Conservation (phyloP, 1,140 invertebrate genomes). For the Macrotrachela quadricornifera region DNA sequence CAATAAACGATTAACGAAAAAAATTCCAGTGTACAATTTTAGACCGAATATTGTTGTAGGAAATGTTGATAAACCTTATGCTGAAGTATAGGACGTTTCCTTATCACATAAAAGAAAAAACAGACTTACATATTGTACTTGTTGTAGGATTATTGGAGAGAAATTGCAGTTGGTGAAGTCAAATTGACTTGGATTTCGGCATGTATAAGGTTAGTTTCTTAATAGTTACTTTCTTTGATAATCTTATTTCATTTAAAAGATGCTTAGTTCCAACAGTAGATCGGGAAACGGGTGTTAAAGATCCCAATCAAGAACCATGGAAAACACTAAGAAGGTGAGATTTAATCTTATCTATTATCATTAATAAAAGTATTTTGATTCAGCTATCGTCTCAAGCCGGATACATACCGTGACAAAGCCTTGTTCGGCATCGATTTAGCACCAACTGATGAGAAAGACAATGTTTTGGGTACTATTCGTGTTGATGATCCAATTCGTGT, state of each 20-base stretch:
- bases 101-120: background rate
- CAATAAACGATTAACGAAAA: conserved; percentile 2
- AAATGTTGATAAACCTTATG: background rate
- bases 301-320: conserved; percentile 16
- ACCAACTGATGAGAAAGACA: background rate
- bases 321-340: conserved; percentile 19
- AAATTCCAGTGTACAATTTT: background rate
- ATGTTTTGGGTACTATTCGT: too few relatives aligned
- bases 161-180: conserved; percentile 14
- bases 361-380: background rate
- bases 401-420: background rate
- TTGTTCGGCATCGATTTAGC: conserved; percentile 2
- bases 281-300: conserved; percentile 15
- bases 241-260: conserved; percentile 4
- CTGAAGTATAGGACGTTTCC: background rate
- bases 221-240: background rate
- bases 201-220: conserved; percentile 12
- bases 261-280: conserved; percentile 21
- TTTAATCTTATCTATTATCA: background rate
- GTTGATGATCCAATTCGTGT: too few relatives aligned
- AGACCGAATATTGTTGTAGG: conserved; percentile 2
- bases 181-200: conserved; percentile 13
- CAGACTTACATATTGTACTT: background rate
- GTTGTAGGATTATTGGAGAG: conserved; percentile 15
- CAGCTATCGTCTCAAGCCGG: background rate